Conservation (phyloP, 2,797 vertebrate genomes). For the Nothura maculosa region DNA sequence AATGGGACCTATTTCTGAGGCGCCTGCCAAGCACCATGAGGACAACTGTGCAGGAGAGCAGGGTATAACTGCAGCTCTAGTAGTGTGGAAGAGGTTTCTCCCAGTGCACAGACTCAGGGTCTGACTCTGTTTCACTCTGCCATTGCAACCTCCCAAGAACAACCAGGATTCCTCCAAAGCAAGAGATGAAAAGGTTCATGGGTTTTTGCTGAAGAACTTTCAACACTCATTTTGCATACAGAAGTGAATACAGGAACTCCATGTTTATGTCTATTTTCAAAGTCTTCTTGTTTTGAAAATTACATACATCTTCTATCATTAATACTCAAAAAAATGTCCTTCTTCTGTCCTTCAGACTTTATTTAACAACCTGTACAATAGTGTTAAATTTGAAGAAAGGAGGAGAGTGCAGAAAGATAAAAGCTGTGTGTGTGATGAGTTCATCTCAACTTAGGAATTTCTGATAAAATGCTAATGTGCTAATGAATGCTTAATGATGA, state of each 20-base stretch:
- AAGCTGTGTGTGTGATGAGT: background rate
- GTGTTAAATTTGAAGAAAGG: background rate
- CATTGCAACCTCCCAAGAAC: background rate
- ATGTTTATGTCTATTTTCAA: background rate
- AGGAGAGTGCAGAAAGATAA: background rate
- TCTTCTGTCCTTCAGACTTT: background rate
- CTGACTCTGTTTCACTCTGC: background rate
- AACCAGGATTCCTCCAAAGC: background rate
- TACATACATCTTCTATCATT: background rate
- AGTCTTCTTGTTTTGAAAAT: background rate
- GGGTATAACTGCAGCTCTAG: background rate
- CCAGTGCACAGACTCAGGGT: background rate
- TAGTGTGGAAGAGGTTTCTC: background rate
- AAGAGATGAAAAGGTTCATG: background rate
- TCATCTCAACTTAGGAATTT: background rate
- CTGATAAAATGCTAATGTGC: constrained; percentile 1
- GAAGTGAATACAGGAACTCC: background rate
- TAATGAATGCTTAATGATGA: background rate
- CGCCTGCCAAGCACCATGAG: background rate
- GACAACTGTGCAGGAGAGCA: background rate
- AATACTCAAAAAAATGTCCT: background rate
- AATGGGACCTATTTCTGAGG: background rate
- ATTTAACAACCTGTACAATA: background rate
- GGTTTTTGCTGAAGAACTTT: background rate
- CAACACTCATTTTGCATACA: background rate